A percentile compares a stretch with the other conserved stretches of the same genome.
Conservation (phyloP, 2,888 invertebrate genomes). For the Drosophila aldrichi region DNA sequence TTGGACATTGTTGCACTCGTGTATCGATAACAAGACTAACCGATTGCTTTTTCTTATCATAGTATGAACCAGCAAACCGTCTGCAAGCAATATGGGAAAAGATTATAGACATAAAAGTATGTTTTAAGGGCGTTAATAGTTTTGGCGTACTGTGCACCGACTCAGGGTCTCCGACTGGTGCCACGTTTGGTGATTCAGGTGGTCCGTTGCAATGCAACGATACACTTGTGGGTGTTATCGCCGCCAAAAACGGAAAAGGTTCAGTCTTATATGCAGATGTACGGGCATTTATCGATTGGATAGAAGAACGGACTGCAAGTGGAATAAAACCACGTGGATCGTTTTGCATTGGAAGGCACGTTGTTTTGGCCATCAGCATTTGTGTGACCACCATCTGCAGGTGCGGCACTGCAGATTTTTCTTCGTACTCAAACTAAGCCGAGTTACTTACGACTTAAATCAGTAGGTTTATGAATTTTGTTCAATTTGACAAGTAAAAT, state of each 20-base stretch:
- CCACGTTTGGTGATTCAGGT: too few species aligned
- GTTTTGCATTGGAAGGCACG: neutral
- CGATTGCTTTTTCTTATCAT: too few species aligned
- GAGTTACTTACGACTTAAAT: neutral
- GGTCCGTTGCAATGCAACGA: too few species aligned
- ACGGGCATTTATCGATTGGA: too few species aligned
- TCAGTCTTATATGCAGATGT: neutral
- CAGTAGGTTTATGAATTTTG: neutral
- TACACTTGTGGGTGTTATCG: too few species aligned
- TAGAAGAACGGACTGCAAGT: rapidly evolving
- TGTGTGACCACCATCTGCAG: neutral
- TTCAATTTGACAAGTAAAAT: neutral
- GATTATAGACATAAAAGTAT: too few species aligned
- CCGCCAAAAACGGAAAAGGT: neutral
- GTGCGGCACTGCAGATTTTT: neutral
- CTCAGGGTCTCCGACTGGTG: too few species aligned
- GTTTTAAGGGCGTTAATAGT: rapidly evolving
- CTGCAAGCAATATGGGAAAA: too few species aligned
- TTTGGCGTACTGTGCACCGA: too few species aligned
- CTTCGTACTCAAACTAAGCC: neutral
- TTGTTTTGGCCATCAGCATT: neutral
- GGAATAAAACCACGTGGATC: neutral
- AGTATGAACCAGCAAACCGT: too few species aligned
- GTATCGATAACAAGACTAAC: too few species aligned
- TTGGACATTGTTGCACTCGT: too few species aligned